A percentile compares a stretch with the other conserved stretches of the same genome.
Evolutionary conservation across 2,797 vertebrate species (phyloP).

Genomic region (Sparus aurata): DNA sequence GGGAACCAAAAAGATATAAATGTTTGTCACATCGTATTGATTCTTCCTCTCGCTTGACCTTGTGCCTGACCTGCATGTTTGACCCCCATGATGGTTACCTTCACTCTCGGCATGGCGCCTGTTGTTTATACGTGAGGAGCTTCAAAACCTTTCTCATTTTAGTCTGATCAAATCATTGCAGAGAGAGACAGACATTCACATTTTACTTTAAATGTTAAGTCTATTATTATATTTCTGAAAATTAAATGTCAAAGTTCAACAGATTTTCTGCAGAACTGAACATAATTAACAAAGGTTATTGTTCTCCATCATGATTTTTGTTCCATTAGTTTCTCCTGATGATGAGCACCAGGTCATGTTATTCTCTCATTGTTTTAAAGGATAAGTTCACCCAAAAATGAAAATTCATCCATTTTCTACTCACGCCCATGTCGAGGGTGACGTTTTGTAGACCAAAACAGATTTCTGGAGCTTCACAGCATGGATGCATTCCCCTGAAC

Average conservation of each 20-base stretch:
- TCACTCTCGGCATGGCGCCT: neutral
- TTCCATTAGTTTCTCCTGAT: neutral
- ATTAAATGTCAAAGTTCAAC: conserved; percentile 34
- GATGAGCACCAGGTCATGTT: neutral
- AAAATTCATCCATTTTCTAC: too few species aligned
- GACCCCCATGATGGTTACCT: neutral
- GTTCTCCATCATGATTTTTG: neutral
- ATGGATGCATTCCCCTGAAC: too few species aligned
- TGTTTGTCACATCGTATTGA: conserved; percentile 44
- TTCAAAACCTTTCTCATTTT: neutral
- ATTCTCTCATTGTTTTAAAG: neutral
- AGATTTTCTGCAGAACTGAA: conserved; percentile 16
- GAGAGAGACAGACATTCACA: neutral
- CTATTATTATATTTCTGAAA: conserved; percentile 6
- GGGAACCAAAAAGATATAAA: neutral
- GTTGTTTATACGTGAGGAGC: conserved; percentile 15
- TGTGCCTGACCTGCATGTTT: conserved; percentile 17
- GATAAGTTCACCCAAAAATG: too few species aligned
- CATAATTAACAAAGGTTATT: conserved; percentile 10
- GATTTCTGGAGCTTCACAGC: too few species aligned
- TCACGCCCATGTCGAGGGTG: too few species aligned
- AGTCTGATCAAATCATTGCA: conserved; percentile 6
- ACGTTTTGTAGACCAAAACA: too few species aligned
- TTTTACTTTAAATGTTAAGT: conserved; percentile 37
- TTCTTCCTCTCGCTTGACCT: conserved; percentile 23